Conservation (phyloP, 2,888 invertebrate genomes). For the Habrosyne pyritoides region DNA sequence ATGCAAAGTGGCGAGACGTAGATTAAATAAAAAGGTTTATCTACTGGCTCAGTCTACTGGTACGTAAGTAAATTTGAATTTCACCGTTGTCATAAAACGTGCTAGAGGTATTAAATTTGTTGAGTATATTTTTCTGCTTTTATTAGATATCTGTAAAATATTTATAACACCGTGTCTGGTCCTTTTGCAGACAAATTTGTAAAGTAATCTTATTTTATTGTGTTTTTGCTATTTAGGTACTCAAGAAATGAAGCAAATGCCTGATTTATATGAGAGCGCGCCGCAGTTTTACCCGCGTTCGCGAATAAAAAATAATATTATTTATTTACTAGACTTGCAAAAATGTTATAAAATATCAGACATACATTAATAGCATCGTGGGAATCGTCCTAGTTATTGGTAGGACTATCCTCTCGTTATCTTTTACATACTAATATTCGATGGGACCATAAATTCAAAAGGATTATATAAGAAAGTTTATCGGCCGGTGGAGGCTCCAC, state of each 20-base stretch:
- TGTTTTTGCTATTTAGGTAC: neutral
- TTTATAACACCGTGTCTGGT: neutral
- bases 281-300: too few relatives aligned
- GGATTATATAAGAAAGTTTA: slow-evolving; percentile 12
- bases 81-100: slow-evolving; percentile 16
- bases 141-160: neutral
- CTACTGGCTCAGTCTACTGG: slow-evolving; percentile 15
- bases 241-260: too few relatives aligned
- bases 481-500: neutral
- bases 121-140: neutral
- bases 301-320: too few relatives aligned
- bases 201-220: neutral
- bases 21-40: slow-evolving; percentile 37
- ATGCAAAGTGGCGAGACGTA: slow-evolving; percentile 33
- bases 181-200: neutral
- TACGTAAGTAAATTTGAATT: slow-evolving; percentile 21
- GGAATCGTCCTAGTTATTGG: neutral
- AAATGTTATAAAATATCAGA: too few relatives aligned
- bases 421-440: slow-evolving; percentile 7
- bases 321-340: too few relatives aligned
- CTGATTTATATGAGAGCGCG: too few relatives aligned
- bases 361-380: neutral
- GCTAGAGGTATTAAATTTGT: slow-evolving; percentile 8
- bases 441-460: slow-evolving; percentile 15
- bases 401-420: neutral